Conservation (phyloP, 1,140 invertebrate species). For the Araneus ventricosus region DNA sequence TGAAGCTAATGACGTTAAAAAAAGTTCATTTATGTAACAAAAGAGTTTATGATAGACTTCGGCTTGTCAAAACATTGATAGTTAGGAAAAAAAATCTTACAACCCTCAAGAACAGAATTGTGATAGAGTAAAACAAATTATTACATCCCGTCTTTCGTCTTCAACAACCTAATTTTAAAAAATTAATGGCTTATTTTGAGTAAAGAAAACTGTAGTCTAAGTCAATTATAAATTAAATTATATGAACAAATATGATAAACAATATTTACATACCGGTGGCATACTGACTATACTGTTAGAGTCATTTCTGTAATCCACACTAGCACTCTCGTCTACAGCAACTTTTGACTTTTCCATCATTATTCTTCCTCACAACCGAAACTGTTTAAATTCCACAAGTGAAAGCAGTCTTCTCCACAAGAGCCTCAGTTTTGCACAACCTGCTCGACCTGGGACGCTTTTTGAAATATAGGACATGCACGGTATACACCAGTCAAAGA, state of each 20-base stretch:
- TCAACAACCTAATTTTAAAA: too few relatives aligned
- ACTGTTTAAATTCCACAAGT: constrained; percentile 18
- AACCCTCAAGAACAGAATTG: too few relatives aligned
- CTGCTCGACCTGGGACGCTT: neutral
- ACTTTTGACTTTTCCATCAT: constrained; percentile 72
- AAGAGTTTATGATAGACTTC: too few relatives aligned
- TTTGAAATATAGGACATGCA: constrained; percentile 51
- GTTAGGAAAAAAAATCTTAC: too few relatives aligned
- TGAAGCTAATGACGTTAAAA: too few relatives aligned
- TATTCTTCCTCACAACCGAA: neutral
- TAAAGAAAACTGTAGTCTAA: too few relatives aligned
- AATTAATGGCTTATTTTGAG: too few relatives aligned
- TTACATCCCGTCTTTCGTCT: too few relatives aligned
- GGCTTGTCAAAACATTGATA: too few relatives aligned
- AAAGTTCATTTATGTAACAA: too few relatives aligned
- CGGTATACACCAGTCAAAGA: constrained; percentile 62
- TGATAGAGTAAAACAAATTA: too few relatives aligned
- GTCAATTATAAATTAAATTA: neutral
- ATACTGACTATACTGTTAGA: constrained; percentile 60
- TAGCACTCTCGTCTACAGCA: constrained; percentile 59
- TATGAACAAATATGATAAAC: neutral
- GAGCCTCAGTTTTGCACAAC: constrained; percentile 34
- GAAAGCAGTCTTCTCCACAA: neutral
- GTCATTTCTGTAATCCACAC: constrained; percentile 70
- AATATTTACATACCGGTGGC: constrained; percentile 58